Evolutionary conservation across 2,113 vertebrate species (phyloP), one percentile per base, ranked within the genome.

Genomic region (Lethenteron camtschaticum): DNA sequence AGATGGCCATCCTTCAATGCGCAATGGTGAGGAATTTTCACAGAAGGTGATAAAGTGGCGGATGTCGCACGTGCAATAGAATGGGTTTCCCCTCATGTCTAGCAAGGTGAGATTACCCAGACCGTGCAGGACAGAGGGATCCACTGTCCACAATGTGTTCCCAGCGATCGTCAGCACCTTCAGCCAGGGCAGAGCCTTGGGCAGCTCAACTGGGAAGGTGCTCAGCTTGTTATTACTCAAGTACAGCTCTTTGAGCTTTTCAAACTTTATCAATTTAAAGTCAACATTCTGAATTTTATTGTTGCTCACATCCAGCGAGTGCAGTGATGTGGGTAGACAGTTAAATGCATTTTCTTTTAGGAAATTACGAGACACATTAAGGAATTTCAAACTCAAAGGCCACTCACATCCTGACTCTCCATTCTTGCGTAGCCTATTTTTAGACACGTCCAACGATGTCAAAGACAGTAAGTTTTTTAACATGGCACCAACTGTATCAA

Each of bases 41-140:
- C 77, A 68, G 0, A 74, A 71, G 1, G 79, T 78, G 10, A 80
- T 57, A 73, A 89, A 89, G 2, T 73, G 14, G 1, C 92, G 76
- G 72, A 95, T 86, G 3, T 83, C 80, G 56, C 90, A 95, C 68
- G 86, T 83, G 74, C 89, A 96, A 55, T 85, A 75, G 14, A 87
- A 94, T 71, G 79, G 83, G 79, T 90, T 90, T 57, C 76, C 60
- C 0, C 86, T 77, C 0, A 80, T 87, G 70, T 85, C 82, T 75
- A 95, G 75, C 13, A 18, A 73, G 73, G 76, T 68, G 16, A 91
- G 73, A 1, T 75, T 75, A 11, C 4, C 24, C 71, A 83, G 89
- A 0, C 76, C 71, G 13, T 69, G 76, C 2, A 95, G 76, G 68
- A 83, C 79, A 5, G 77, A 76, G 55, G 56, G 72, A 9, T 75